These are phyloP conservation scores for Charadrius vociferus DNA, from an alignment of 2,113 vertebrate species.

Conservation along the genomic window DNA sequence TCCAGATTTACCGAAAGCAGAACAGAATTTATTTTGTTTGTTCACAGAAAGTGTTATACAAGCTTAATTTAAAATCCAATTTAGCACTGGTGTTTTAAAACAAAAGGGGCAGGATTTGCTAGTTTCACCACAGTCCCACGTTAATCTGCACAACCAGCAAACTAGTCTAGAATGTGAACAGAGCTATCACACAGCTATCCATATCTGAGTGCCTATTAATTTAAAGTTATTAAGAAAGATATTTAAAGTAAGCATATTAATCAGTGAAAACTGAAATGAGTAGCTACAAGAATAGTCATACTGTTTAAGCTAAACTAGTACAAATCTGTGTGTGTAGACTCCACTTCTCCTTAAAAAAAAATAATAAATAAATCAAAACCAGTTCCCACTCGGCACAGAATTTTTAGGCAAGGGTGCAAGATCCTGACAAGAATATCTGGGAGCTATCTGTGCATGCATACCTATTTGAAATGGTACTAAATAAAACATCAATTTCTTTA, in stretches of 20 bases:
- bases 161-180: background rate
- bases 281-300: background rate
- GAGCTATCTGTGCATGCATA: background rate
- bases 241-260: background rate
- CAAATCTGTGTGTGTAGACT: background rate
- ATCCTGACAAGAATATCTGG: background rate
- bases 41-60: background rate
- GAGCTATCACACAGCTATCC: background rate
- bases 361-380: background rate
- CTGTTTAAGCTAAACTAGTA: background rate
- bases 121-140: background rate
- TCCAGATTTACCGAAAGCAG: background rate
- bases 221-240: background rate
- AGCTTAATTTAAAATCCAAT: background rate
- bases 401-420: background rate
- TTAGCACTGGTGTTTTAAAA: background rate
- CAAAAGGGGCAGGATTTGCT: background rate
- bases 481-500: background rate
- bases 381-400: background rate
- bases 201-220: background rate
- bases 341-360: background rate
- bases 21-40: background rate
- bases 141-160: background rate
- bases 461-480: background rate
- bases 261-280: background rate